Evolutionary conservation across 64 coral and sea anemone genomes (phyloP).

Genomic region (Platygyra sinensis): DNA sequence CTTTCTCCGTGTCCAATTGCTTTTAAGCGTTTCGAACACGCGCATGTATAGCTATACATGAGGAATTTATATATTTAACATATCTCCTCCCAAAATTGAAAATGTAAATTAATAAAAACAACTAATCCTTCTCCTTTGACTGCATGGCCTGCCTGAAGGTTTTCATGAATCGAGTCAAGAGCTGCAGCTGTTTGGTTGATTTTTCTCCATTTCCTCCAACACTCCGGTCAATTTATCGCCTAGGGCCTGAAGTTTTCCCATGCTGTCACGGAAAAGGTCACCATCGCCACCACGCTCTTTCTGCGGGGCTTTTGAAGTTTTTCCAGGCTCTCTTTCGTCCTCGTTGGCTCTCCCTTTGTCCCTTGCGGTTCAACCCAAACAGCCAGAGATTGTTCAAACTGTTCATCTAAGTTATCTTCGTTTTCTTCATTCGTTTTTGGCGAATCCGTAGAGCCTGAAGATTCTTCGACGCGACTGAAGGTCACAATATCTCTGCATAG

Average conservation of each 20-base stretch:
- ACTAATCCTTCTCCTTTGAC: no score
- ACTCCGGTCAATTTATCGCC: background rate
- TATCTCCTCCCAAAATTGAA: no score
- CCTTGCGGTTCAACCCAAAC: background rate
- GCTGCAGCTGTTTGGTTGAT: background rate
- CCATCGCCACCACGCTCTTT: background rate
- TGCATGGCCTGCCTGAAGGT: no score
- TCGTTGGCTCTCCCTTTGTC: background rate
- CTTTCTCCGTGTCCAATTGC: background rate
- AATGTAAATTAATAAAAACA: background rate
- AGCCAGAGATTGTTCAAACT: no score
- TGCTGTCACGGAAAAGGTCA: background rate
- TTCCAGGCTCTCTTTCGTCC: constrained; percentile 3
- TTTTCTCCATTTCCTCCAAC: constrained; percentile 9
- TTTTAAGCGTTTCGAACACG: no score
- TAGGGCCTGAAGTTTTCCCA: background rate
- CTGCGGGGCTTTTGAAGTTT: background rate
- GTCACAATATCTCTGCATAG: background rate
- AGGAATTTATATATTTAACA: no score
- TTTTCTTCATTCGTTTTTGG: background rate
- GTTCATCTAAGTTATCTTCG: background rate
- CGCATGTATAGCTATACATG: no score
- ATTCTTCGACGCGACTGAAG: background rate
- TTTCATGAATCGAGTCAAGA: no score
- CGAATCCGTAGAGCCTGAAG: background rate